These are phyloP conservation scores for Ischnura elegans DNA, from an alignment of 2,888 invertebrate species.

Conservation along the genomic window DNA sequence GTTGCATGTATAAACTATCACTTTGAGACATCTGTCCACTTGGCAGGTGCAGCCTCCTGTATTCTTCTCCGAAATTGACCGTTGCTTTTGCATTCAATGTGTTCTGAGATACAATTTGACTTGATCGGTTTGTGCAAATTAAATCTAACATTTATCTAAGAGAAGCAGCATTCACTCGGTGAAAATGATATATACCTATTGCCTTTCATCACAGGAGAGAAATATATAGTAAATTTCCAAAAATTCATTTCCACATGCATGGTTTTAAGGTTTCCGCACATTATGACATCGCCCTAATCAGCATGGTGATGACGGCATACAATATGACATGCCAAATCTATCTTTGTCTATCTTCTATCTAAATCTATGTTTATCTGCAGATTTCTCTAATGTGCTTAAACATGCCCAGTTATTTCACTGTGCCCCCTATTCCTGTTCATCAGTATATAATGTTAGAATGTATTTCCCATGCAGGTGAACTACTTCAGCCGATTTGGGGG, in stretches of 20 bases:
- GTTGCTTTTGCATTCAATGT: background rate
- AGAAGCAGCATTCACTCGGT: background rate
- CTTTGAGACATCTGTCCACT: background rate
- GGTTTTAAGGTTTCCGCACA: background rate
- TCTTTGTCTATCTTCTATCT: no score
- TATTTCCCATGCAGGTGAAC: background rate
- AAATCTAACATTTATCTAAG: background rate
- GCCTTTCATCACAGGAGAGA: constrained; percentile 1
- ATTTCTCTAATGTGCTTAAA: constrained; percentile 28
- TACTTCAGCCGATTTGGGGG: background rate
- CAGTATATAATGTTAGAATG: background rate
- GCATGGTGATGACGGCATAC: constrained; percentile 12
- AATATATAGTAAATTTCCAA: background rate
- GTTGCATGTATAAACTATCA: constrained; percentile 1
- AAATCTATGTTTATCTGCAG: background rate
- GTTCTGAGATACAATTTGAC: background rate
- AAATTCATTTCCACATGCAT: background rate
- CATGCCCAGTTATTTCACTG: constrained; percentile 26
- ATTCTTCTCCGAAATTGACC: background rate
- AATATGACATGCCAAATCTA: constrained; percentile 40
- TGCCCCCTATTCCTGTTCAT: constrained; percentile 26
- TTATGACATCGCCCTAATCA: constrained; percentile 23
- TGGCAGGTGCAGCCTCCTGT: background rate
- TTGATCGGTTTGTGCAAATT: background rate
- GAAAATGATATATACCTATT: background rate